phyloP scores from a whole-genome alignment of 2,888 invertebrate species.

The Pachymerium ferrugineum region DNA sequence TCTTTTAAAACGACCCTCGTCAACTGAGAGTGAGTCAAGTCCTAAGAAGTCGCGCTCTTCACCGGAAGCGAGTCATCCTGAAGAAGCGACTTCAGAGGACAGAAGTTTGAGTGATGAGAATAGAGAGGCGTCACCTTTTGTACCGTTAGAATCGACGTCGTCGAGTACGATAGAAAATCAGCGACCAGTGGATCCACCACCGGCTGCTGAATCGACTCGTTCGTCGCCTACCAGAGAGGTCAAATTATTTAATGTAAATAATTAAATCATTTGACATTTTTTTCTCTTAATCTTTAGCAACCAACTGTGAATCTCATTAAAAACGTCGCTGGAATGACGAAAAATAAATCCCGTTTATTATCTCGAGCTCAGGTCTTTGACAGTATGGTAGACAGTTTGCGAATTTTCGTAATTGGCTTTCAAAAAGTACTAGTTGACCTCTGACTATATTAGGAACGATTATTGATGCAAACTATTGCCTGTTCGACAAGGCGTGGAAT shows the following conservation, averaged over 20 bases:
- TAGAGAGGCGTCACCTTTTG: background rate
- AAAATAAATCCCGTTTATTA: background rate
- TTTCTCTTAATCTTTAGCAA: background rate
- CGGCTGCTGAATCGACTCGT: background rate
- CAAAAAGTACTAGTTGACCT: too few species aligned
- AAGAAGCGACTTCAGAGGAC: background rate
- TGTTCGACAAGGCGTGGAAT: too few species aligned
- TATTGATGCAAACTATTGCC: too few species aligned
- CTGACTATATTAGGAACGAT: too few species aligned
- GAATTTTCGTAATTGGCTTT: too few species aligned
- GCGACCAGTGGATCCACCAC: background rate
- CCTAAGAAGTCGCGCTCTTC: constrained; percentile 6
- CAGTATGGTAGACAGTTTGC: too few species aligned
- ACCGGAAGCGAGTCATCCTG: background rate
- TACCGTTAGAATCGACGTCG: background rate
- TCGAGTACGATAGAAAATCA: background rate
- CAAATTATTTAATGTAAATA: background rate
- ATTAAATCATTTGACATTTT: too few species aligned
- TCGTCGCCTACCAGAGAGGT: background rate
- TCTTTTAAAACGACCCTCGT: background rate
- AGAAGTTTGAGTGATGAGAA: background rate
- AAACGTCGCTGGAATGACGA: background rate
- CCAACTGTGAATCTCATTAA: background rate
- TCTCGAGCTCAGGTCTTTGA: background rate
- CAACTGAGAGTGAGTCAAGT: background rate